A percentile compares a stretch with the other conserved stretches of the same genome.
These are phyloP conservation scores for Rhinoderma darwinii DNA, from an alignment of 2,113 vertebrate genomes.

Conservation along the genomic window DNA sequence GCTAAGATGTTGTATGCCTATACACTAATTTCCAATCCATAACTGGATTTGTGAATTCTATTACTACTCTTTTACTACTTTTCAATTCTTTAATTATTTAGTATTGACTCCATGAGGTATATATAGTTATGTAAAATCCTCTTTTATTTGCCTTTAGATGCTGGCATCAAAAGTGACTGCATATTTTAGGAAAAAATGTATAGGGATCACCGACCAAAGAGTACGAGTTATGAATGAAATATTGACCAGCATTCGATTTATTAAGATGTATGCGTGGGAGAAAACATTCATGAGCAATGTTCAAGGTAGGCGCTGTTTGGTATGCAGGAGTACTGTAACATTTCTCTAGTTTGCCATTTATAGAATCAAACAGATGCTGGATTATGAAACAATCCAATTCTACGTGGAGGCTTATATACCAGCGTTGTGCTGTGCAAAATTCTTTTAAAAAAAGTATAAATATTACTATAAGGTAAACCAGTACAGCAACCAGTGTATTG, in stretches of 20 bases:
- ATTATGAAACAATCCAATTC: not conserved
- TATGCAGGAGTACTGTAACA: not conserved
- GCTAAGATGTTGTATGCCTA: not conserved
- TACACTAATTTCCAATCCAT: not conserved
- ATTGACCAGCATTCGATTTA: slow-evolving; percentile 79
- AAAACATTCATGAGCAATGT: slow-evolving; percentile 74
- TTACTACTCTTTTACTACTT: no score
- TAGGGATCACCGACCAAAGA: slow-evolving; percentile 77
- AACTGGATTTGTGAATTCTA: not conserved
- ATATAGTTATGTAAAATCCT: not conserved
- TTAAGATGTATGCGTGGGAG: slow-evolving; percentile 87
- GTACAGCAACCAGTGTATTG: no score
- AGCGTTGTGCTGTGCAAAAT: no score
- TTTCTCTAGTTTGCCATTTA: not conserved
- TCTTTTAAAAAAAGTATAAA: no score
- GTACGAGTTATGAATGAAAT: slow-evolving; percentile 83
- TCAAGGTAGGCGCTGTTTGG: slow-evolving; percentile 70
- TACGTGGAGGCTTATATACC: no score
- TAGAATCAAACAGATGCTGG: not conserved
- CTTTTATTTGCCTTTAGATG: slow-evolving; percentile 68
- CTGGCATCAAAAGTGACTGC: slow-evolving; percentile 78
- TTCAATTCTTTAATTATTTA: no score
- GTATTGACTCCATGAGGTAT: no score
- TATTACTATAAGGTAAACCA: no score
- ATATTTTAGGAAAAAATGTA: slow-evolving; percentile 79